These are phyloP conservation scores for Dioctria linearis DNA, from an alignment of 2,888 invertebrate species.

Conservation along the genomic window DNA sequence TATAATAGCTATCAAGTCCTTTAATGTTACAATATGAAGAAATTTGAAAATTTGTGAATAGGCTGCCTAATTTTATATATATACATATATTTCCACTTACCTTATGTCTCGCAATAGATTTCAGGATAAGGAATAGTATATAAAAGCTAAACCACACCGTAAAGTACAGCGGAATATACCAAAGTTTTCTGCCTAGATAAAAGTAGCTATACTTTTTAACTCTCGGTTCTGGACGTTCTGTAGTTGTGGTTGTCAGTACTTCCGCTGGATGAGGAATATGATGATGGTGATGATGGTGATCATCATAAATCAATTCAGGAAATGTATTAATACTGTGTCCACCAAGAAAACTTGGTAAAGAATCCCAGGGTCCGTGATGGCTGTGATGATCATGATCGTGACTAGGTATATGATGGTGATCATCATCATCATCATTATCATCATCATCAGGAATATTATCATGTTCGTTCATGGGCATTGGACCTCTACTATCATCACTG, in stretches of 20 bases:
- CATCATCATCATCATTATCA: conserved; percentile 52
- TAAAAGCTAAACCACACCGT: conserved; percentile 77
- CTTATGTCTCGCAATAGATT: conserved; percentile 80
- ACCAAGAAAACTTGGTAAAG: conserved; percentile 58
- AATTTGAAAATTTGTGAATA: too few relatives aligned
- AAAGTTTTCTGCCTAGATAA: conserved; percentile 79
- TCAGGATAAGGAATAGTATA: conserved; percentile 77
- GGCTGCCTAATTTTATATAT: too few relatives aligned
- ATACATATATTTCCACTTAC: conserved; percentile 65
- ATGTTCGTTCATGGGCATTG: conserved; percentile 59
- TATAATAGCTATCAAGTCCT: too few relatives aligned
- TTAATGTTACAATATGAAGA: too few relatives aligned
- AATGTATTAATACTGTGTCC: conserved; percentile 62
- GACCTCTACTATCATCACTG: neutral
- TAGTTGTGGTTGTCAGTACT: conserved; percentile 66
- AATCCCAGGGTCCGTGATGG: conserved; percentile 62
- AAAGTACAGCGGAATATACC: conserved; percentile 81
- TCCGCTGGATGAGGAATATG: conserved; percentile 63
- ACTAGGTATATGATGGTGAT: neutral
- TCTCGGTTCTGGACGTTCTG: conserved; percentile 68
- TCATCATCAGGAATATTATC: conserved; percentile 62
- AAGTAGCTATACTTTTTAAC: conserved; percentile 79
- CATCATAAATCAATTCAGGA: conserved; percentile 62
- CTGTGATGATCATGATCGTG: conserved; percentile 63
- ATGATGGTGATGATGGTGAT: conserved; percentile 61